Base-by-base conservation (phyloP, 2,797 vertebrate species). In the Hippoglossus hippoglossus region DNA sequence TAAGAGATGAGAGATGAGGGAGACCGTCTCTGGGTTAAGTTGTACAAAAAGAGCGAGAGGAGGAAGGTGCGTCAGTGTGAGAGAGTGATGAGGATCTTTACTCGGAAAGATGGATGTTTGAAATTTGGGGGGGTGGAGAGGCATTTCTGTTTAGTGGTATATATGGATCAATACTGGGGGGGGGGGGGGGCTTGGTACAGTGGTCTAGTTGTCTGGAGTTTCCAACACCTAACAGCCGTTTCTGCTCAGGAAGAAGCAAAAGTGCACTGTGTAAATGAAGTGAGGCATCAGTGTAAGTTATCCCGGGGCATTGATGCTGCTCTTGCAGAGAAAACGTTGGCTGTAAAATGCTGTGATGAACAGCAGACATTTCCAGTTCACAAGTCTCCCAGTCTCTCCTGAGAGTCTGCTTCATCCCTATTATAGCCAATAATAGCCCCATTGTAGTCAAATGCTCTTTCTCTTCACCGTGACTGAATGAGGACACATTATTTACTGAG, bases 381-480 rank as follows among this genome's bases (percentile, higher is more conserved):
- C 90, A 94, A 94, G 94, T 93, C 93, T 89, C 90, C 91, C 91
- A 89, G 84, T 93, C 92, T 95, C 95, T 95, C 95, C 91, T 91
- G 94, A 95, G 95, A 95, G 94, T 95, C 94, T 94, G 94, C 92
- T 94, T 92, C 94, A 95, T 95, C 93, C 94, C 94, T 94, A 95
- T 95, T 94, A 95, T 95, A 93, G 94, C 95, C 95, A 95, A 95
- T 95, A 95, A 95, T 95, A 95, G 94, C 94, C 94, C 95, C 93
- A 95, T 95, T 95, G 95, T 95, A 95, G 94, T 95, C 94, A 95
- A 95, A 95, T 94, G 93, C 93, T 95, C 93, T 93, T 93, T 93
- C 94, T 95, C 93, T 92, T 94, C 91, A 91, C 90, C 72, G 79
- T 94, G 95, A 95, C 95, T 94, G 95, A 95, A 95, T 95, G 94